Conservation (phyloP, 2,113 vertebrate genomes). For the Sorex araneus region DNA sequence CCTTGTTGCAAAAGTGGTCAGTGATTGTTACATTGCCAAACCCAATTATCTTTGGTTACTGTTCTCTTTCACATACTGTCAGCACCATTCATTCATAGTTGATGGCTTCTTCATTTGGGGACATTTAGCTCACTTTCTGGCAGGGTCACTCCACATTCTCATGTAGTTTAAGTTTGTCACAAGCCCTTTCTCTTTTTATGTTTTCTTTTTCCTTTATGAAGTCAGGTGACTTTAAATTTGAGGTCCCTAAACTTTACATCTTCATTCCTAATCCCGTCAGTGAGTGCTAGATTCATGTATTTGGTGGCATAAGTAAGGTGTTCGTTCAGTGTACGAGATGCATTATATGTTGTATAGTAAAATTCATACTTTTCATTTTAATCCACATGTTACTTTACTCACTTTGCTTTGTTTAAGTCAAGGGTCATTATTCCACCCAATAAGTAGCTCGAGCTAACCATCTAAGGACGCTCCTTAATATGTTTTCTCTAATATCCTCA, state of each 20-base stretch:
- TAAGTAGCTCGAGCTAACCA: too few species aligned
- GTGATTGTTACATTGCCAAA: background rate
- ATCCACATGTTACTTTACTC: too few species aligned
- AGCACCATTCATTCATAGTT: background rate
- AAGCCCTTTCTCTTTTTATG: background rate
- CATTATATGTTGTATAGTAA: background rate
- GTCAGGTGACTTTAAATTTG: background rate
- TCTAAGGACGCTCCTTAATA: too few species aligned
- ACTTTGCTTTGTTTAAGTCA: too few species aligned
- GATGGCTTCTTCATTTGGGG: conserved; percentile 17
- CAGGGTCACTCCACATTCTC: background rate
- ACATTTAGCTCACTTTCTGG: background rate
- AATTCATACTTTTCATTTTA: background rate
- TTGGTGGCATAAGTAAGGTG: background rate
- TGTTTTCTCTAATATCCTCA: too few species aligned
- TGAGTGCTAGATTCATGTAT: background rate
- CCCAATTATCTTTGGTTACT: background rate
- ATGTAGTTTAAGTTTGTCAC: background rate
- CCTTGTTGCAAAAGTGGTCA: background rate
- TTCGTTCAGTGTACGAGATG: background rate
- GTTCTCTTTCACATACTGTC: background rate
- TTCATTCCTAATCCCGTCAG: background rate
- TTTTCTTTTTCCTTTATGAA: background rate
- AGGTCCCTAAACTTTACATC: background rate
- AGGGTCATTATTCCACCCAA: too few species aligned